These are phyloP conservation scores for Bradypodion ventrale DNA, from an alignment of 2,797 vertebrate genomes.

Conservation along the genomic window DNA sequence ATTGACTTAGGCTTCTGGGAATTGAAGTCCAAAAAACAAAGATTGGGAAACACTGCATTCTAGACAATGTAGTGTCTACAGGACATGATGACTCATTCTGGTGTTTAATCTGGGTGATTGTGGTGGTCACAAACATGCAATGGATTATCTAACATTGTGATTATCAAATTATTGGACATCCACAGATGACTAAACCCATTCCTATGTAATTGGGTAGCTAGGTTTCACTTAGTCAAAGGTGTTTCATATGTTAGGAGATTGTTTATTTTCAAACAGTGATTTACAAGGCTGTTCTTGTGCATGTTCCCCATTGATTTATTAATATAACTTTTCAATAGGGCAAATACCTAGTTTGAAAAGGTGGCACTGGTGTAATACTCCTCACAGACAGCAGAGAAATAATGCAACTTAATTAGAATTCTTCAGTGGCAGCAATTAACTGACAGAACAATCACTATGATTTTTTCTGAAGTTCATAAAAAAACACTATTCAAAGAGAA, in stretches of 20 bases:
- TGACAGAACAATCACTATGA: not conserved
- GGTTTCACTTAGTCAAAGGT: not conserved
- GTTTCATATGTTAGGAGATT: not conserved
- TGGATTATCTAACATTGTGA: not conserved
- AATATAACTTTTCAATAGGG: conserved; percentile 24
- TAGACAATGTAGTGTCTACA: not conserved
- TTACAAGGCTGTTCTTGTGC: not conserved
- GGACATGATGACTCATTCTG: not conserved
- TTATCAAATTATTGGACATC: not conserved
- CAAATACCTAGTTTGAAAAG: conserved; percentile 11
- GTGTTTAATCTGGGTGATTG: not conserved
- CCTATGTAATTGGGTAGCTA: not conserved
- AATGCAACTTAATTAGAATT: not conserved
- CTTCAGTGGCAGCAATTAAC: not conserved
- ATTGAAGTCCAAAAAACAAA: too few relatives aligned
- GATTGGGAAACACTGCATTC: too few relatives aligned
- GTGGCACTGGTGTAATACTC: not conserved
- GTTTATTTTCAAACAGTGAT: not conserved
- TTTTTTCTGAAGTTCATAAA: not conserved
- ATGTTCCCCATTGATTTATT: not conserved
- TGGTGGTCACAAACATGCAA: not conserved
- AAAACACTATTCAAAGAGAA: not conserved
- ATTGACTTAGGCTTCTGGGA: too few relatives aligned
- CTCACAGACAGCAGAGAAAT: not conserved
- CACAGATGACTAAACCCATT: not conserved